These are phyloP conservation scores for Archegozetes longisetosus DNA, from an alignment of 1,140 invertebrate genomes.

Conservation along the genomic window DNA sequence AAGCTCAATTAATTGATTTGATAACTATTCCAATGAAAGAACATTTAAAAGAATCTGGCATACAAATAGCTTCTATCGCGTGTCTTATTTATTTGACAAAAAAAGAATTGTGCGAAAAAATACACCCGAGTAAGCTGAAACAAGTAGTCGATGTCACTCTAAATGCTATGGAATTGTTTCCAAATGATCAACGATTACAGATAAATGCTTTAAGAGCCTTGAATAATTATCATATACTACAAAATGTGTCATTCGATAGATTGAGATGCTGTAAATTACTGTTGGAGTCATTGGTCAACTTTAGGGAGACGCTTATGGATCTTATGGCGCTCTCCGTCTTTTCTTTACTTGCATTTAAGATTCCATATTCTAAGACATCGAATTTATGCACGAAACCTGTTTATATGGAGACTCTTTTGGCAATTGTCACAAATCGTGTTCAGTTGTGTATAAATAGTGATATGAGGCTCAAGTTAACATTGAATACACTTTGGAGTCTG, in stretches of 20 bases:
- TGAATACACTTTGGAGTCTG: constrained; percentile 66
- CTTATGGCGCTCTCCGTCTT: constrained; percentile 67
- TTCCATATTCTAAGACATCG: constrained; percentile 54
- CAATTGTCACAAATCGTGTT: constrained; percentile 45
- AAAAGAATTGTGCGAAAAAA: constrained; percentile 45
- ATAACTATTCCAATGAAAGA: constrained; percentile 39
- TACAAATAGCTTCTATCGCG: constrained; percentile 64
- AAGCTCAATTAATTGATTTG: not conserved
- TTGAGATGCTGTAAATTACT: constrained; percentile 53
- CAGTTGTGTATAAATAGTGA: constrained; percentile 42
- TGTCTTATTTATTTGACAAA: constrained; percentile 63
- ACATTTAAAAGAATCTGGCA: constrained; percentile 45
- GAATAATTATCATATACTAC: constrained; percentile 6
- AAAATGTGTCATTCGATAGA: constrained; percentile 41
- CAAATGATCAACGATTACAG: constrained; percentile 40
- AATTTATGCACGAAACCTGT: constrained; percentile 46
- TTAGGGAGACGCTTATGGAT: constrained; percentile 55
- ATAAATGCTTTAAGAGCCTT: constrained; percentile 13
- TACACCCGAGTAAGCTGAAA: constrained; percentile 49
- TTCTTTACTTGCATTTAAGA: constrained; percentile 47
- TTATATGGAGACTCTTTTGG: constrained; percentile 55
- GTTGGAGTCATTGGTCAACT: constrained; percentile 52
- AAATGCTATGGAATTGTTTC: constrained; percentile 53
- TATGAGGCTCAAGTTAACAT: constrained; percentile 61
- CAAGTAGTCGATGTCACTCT: constrained; percentile 50